A percentile compares a stretch with the other conserved stretches of the same genome.
phyloP scores from a whole-genome alignment of 1,140 invertebrate species.

The Wiebesia pumilae region DNA sequence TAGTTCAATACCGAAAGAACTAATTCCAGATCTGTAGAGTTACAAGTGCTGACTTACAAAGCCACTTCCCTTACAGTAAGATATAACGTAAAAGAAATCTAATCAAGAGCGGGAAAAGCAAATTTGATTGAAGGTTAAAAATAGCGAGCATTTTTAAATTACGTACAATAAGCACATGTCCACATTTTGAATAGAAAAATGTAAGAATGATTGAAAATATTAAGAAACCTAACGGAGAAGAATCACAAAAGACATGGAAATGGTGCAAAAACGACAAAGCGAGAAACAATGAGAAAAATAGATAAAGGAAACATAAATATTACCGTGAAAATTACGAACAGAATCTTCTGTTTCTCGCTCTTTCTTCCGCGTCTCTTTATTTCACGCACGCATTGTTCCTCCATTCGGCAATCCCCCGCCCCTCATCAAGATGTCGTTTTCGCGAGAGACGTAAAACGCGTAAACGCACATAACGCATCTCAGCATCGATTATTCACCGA shows the following conservation, averaged over 20 bases:
- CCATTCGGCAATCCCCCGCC: not conserved
- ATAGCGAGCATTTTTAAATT: not conserved
- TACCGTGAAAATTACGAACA: constrained; percentile 7
- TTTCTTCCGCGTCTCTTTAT: not conserved
- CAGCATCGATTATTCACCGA: constrained; percentile 35
- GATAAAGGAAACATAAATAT: constrained; percentile 25
- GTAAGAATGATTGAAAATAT: not conserved
- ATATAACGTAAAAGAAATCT: not conserved
- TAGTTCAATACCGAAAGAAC: not conserved
- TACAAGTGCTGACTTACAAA: too few species aligned
- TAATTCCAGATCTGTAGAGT: not conserved
- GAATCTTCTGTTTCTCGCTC: not conserved
- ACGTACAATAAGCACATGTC: not conserved
- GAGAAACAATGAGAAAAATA: not conserved
- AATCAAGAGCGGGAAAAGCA: too few species aligned
- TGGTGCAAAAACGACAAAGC: not conserved
- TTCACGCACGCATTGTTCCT: constrained; percentile 21
- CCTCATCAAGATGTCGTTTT: not conserved
- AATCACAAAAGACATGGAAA: too few species aligned
- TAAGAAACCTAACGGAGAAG: not conserved
- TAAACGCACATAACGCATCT: not conserved
- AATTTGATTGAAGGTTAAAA: not conserved
- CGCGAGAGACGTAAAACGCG: constrained; percentile 1
- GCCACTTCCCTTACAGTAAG: not conserved
- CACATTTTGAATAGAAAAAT: not conserved